Evolutionary conservation across 1,140 invertebrate genomes (phyloP).

Genomic region (Aporrectodea caliginosa): DNA sequence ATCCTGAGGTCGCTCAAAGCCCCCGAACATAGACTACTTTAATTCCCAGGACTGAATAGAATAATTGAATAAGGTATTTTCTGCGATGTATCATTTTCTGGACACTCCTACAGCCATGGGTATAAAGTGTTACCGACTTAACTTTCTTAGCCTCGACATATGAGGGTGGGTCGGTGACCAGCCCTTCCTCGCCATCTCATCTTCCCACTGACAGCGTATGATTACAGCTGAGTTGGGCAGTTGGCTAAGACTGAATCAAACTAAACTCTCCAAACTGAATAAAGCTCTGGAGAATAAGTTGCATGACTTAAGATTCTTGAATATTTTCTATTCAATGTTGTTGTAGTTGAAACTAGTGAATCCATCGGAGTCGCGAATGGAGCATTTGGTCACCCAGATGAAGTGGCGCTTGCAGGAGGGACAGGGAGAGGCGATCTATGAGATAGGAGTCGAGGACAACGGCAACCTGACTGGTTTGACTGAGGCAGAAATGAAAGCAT

Average conservation of each 20-base stretch:
- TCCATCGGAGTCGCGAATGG: constrained; percentile 53
- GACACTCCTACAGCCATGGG: too few species aligned
- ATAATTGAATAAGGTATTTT: too few species aligned
- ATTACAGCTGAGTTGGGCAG: not conserved
- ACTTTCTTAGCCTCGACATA: too few species aligned
- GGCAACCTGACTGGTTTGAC: constrained; percentile 77
- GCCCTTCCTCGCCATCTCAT: not conserved
- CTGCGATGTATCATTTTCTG: too few species aligned
- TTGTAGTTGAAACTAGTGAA: constrained; percentile 55
- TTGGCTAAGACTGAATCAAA: not conserved
- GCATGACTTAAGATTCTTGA: not conserved
- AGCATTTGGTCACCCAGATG: constrained; percentile 60
- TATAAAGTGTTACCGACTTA: too few species aligned
- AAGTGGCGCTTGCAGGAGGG: constrained; percentile 60
- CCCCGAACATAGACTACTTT: too few species aligned
- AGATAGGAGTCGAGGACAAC: constrained; percentile 91
- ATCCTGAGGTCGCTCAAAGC: too few species aligned
- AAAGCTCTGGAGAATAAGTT: not conserved
- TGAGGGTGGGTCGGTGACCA: not conserved
- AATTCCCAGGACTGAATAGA: too few species aligned
- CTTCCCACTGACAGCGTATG: not conserved
- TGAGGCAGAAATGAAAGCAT: constrained; percentile 73
- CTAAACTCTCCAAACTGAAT: not conserved
- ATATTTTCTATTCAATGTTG: constrained; percentile 22
- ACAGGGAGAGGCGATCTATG: constrained; percentile 87